phyloP scores from a whole-genome alignment of 1,140 invertebrate genomes.

The Hylaeus anthracinus region DNA sequence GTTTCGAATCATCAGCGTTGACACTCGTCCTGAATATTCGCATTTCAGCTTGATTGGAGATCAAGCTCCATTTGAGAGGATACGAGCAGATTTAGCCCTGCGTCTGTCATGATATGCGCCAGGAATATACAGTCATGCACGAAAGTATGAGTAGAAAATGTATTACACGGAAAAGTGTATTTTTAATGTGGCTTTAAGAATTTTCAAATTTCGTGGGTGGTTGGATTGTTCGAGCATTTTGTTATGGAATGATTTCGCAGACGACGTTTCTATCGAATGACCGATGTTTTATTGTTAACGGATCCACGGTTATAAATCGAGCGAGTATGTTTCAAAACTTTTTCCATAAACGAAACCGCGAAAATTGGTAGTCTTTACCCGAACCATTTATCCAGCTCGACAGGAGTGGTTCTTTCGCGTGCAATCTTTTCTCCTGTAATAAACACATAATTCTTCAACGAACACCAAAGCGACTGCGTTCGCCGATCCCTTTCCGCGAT shows the following conservation, averaged over 20 bases:
- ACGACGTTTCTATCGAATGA: background rate
- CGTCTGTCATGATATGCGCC: background rate
- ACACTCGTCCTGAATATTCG: background rate
- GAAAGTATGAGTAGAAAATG: too few relatives aligned
- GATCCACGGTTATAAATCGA: conserved; percentile 6
- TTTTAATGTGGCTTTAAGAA: too few relatives aligned
- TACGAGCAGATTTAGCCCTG: background rate
- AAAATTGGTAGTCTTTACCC: background rate
- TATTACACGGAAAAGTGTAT: too few relatives aligned
- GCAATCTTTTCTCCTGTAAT: background rate
- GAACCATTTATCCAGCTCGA: background rate
- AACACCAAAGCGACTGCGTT: background rate
- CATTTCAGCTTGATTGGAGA: conserved; percentile 13
- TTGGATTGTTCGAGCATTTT: too few relatives aligned
- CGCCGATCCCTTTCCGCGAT: background rate
- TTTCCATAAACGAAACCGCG: conserved; percentile 3
- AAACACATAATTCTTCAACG: conserved; percentile 15
- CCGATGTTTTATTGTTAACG: background rate
- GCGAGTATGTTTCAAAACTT: conserved; percentile 1
- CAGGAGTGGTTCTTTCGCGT: background rate
- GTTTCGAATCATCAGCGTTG: background rate
- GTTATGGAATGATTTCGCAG: background rate
- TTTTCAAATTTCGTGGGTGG: too few relatives aligned
- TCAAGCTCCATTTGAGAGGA: background rate
- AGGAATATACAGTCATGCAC: too few relatives aligned